Base-by-base conservation (phyloP, 2,888 invertebrate genomes). In the Tyria jacobaeae region DNA sequence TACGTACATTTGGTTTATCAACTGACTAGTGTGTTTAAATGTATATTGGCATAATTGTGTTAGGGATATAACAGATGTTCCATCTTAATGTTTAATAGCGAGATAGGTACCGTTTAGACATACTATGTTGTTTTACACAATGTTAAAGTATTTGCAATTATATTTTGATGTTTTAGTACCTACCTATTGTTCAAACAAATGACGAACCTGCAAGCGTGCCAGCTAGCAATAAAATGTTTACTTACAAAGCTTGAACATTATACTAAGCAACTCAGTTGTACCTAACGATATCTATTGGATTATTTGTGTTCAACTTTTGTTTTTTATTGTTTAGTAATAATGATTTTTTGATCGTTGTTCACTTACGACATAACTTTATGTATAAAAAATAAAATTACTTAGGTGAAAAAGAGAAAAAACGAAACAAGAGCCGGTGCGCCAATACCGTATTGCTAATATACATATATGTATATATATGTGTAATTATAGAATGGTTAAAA, bases 261-360 rank as follows among this genome's bases (percentile, higher is more conserved):
- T 3, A 10, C 10, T 17, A 17, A 17, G 44, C 12, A 17, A 21
- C 21, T 21, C 12, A 41, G 17, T 17, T 17, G 17, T 10, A 41
- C 41, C 9, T 9, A 21, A 41, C 25, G 4, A 4, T 47, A 24
- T 12, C 7, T 21, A 1, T 21, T 24, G 21, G 14, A 25, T 5
- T 24, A 5, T 58, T 24, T n/a, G 24, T 59, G 52, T 53, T 53
- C 58, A 52, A 27, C 37, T 37, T 39, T 15, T 15, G 27, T 14
- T 41, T 12, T 34, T 55, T 25, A 21, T 17, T 52, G 34, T 44
- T 25, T 39, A 17, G 25, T 58, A 47, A 35, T 34, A 14, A 49
- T 27, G 31, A 58, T 58, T 44, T 49, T 52, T 41, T 17, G 35
- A 57, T 57, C 39, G 41, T 54, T 39, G 25, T 31, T 41, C 14